phyloP scores from a whole-genome alignment of 2,888 invertebrate genomes.

The Eledone cirrhosa region DNA sequence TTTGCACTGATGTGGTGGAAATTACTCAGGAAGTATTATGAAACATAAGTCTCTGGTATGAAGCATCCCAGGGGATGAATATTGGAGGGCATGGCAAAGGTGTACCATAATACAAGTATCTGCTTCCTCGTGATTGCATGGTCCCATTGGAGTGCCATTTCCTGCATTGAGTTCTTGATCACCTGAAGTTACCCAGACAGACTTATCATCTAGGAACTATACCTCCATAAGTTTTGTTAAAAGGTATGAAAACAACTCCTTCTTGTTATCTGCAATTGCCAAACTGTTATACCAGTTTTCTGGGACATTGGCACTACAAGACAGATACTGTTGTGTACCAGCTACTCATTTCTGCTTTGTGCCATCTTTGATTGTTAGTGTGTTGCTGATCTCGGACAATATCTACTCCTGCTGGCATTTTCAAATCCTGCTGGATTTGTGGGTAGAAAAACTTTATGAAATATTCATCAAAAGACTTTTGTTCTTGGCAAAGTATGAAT shows the following conservation, averaged over 20 bases:
- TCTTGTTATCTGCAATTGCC: slow-evolving; percentile 33
- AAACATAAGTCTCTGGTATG: neutral
- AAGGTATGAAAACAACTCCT: slow-evolving; percentile 32
- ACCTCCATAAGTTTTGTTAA: neutral
- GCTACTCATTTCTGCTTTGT: slow-evolving; percentile 32
- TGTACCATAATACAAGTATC: neutral
- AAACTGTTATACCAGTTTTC: slow-evolving; percentile 31
- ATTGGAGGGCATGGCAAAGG: slow-evolving; percentile 14
- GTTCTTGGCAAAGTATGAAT: neutral
- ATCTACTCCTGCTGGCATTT: slow-evolving; percentile 31
- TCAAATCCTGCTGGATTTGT: slow-evolving; percentile 17
- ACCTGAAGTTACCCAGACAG: neutral
- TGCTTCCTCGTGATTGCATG: neutral
- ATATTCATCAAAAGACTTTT: slow-evolving; percentile 8
- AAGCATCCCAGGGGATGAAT: slow-evolving; percentile 3
- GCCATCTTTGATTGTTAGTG: slow-evolving; percentile 30
- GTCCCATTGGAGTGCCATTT: neutral
- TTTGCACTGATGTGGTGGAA: neutral
- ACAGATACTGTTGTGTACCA: slow-evolving; percentile 31
- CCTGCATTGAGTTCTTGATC: neutral
- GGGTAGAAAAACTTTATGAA: neutral
- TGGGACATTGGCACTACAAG: slow-evolving; percentile 31
- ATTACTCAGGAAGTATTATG: slow-evolving; percentile 5
- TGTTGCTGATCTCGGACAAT: slow-evolving; percentile 33
- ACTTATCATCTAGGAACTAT: neutral